Evolutionary conservation across 2,888 invertebrate genomes (phyloP).

Genomic region (Drosophila stalkeri): DNA sequence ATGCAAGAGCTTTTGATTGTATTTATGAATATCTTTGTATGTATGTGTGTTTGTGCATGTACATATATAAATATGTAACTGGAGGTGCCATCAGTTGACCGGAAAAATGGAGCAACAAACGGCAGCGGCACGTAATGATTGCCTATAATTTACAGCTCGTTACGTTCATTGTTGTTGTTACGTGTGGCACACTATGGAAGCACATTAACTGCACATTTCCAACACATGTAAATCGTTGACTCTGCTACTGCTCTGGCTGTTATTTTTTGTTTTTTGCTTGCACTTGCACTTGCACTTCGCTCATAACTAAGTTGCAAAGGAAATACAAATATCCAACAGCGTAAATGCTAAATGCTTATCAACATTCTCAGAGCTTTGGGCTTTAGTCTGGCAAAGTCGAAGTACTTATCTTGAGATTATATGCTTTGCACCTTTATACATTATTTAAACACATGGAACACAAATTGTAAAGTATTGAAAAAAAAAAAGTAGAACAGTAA

Average conservation of each 20-base stretch:
- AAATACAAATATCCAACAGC: slow-evolving; percentile 16
- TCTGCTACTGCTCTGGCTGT: slow-evolving; percentile 22
- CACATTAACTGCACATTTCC: slow-evolving; percentile 46
- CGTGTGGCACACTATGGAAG: slow-evolving; percentile 36
- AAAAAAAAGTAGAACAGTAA: not conserved
- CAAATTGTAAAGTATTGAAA: not conserved
- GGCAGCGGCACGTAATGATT: slow-evolving; percentile 53
- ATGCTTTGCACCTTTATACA: slow-evolving; percentile 56
- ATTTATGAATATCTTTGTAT: not conserved
- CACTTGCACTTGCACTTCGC: slow-evolving; percentile 9
- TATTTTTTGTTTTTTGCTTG: slow-evolving; percentile 12
- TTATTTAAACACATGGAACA: slow-evolving; percentile 7
- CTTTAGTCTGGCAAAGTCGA: slow-evolving; percentile 26
- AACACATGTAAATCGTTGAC: slow-evolving; percentile 13
- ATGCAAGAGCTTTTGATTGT: not conserved
- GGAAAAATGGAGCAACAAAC: slow-evolving; percentile 57
- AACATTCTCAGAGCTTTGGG: slow-evolving; percentile 26
- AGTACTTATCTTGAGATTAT: slow-evolving; percentile 55
- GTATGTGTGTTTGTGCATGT: not conserved
- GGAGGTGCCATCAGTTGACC: slow-evolving; percentile 52
- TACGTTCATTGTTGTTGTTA: slow-evolving; percentile 30
- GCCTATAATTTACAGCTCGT: slow-evolving; percentile 61
- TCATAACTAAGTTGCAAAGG: slow-evolving; percentile 21
- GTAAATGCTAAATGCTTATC: slow-evolving; percentile 49
- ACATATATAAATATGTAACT: not conserved